A percentile compares a stretch with the other conserved stretches of the same genome.
Evolutionary conservation across 2,888 invertebrate species (phyloP).

Genomic region (Chrysomela aeneicollis): DNA sequence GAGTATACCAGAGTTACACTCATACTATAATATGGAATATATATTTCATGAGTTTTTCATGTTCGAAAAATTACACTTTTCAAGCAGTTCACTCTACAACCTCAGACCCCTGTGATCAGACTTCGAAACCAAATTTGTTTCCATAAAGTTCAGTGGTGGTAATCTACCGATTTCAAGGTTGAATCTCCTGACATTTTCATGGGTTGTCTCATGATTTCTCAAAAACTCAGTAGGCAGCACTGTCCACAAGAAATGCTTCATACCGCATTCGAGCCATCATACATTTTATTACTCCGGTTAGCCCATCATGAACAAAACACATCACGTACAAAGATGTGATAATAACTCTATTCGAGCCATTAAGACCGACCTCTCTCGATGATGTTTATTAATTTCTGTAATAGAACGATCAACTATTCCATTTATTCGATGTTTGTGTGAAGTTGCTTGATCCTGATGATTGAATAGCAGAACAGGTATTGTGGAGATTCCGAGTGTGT

Average conservation of each 20-base stretch:
- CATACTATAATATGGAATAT: too few relatives aligned
- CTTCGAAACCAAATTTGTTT: too few relatives aligned
- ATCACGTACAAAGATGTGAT: not conserved
- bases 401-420: not conserved
- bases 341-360: not conserved
- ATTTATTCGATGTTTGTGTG: not conserved
- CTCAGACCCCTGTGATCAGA: too few relatives aligned
- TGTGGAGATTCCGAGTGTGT: not conserved
- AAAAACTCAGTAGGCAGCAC: too few relatives aligned
- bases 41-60: too few relatives aligned
- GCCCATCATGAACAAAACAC: not conserved
- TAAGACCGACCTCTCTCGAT: not conserved
- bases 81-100: not conserved
- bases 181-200: too few relatives aligned
- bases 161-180: too few relatives aligned
- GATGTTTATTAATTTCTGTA: not conserved
- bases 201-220: too few relatives aligned
- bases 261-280: not conserved
- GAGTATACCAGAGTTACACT: too few relatives aligned
- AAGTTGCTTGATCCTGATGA: not conserved
- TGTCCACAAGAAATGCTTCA: not conserved
- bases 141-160: too few relatives aligned
- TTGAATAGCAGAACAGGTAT: not conserved
- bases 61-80: too few relatives aligned
- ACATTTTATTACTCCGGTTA: not conserved